Percentiles rank a stretch among this genome's conserved stretches.
These are phyloP conservation scores for Microctonus aethiopoides DNA, from an alignment of 2,888 invertebrate species.

Conservation along the genomic window DNA sequence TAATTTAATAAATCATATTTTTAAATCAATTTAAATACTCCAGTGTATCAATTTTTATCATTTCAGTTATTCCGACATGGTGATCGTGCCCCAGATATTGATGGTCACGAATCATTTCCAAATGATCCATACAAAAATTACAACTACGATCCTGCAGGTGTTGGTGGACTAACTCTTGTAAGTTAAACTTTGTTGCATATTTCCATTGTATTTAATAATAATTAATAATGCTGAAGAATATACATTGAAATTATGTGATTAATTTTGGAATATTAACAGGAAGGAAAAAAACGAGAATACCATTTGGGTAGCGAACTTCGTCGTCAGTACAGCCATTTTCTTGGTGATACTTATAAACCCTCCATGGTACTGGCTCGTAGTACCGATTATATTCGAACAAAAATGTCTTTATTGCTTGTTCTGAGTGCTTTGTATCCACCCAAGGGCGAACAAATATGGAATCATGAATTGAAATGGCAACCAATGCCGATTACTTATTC, in stretches of 20 bases:
- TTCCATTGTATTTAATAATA: too few species aligned
- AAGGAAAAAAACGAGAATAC: slow-evolving; percentile 70
- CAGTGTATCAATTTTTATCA: not conserved
- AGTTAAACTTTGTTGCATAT: slow-evolving; percentile 19
- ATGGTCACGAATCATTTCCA: slow-evolving; percentile 70
- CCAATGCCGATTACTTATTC: slow-evolving; percentile 68
- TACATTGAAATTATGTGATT: not conserved
- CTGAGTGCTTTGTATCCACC: slow-evolving; percentile 78
- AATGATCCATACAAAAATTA: slow-evolving; percentile 70
- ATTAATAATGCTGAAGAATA: not conserved
- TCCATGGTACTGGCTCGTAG: slow-evolving; percentile 67
- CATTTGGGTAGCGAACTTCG: slow-evolving; percentile 69
- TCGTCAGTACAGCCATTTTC: slow-evolving; percentile 67
- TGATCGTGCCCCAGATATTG: slow-evolving; percentile 75
- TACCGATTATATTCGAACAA: slow-evolving; percentile 78
- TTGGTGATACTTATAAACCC: slow-evolving; percentile 68
- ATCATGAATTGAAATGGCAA: slow-evolving; percentile 73
- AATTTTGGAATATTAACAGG: slow-evolving; percentile 59
- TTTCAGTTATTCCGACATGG: slow-evolving; percentile 77
- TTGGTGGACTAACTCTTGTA: slow-evolving; percentile 49
- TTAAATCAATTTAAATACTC: too few species aligned
- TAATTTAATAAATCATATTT: too few species aligned
- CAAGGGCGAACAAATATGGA: slow-evolving; percentile 70
- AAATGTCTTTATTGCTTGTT: slow-evolving; percentile 78
- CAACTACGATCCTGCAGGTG: slow-evolving; percentile 73